Evolutionary conservation across 2,113 vertebrate species (phyloP).

Genomic region (Myiozetetes cayanensis): DNA sequence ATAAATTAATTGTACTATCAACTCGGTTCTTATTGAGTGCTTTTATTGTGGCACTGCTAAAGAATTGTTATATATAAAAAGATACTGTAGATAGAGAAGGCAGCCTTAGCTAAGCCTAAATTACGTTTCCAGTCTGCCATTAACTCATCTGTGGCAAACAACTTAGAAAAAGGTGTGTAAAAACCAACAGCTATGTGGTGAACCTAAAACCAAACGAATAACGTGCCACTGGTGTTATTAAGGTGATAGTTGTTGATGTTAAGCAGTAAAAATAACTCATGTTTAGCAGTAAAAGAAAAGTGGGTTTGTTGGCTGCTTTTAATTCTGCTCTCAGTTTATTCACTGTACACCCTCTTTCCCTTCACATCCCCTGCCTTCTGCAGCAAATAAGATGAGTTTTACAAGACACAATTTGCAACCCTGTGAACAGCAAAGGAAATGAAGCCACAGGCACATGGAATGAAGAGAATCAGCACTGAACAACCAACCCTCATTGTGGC

Average conservation of each 20-base stretch:
- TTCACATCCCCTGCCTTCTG: background rate
- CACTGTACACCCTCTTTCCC: background rate
- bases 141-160: background rate
- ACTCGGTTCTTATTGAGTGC: background rate
- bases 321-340: background rate
- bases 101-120: background rate
- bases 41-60: background rate
- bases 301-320: background rate
- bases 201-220: background rate
- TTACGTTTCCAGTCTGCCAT: background rate
- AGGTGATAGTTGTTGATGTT: background rate
- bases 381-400: background rate
- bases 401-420: background rate
- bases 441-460: accelerated
- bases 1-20: background rate
- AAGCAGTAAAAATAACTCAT: background rate
- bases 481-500: background rate
- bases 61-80: background rate
- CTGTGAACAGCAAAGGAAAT: background rate
- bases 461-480: background rate
- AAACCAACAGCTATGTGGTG: background rate
- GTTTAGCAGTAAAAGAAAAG: background rate
- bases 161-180: background rate
- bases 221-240: background rate
- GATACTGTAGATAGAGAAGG: background rate